Conservation (phyloP, 2,113 vertebrate genomes). For the Sylvilagus bachmani region DNA sequence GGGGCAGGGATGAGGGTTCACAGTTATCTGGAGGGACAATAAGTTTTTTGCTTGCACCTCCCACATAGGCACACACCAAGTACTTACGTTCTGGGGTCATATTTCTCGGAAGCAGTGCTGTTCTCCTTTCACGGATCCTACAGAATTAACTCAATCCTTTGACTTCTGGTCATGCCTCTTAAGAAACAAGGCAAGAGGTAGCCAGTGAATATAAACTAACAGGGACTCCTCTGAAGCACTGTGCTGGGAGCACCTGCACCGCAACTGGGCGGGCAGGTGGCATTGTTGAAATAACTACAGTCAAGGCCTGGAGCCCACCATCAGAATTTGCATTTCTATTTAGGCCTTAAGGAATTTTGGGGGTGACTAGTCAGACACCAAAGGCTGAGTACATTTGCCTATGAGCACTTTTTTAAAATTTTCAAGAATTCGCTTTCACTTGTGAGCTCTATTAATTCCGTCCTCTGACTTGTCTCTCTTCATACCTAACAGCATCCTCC, state of each 20-base stretch:
- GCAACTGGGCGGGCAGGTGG: neutral
- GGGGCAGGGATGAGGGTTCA: neutral
- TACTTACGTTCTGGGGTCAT: neutral
- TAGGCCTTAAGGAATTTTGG: neutral
- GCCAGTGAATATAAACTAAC: neutral
- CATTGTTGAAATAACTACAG: neutral
- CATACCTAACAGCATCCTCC: conserved; percentile 68
- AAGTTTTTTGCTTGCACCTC: neutral
- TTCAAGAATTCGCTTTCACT: conserved; percentile 54
- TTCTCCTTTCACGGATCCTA: neutral
- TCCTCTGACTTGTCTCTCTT: conserved; percentile 68
- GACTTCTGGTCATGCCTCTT: conserved; percentile 35
- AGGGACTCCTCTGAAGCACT: neutral
- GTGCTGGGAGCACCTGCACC: neutral
- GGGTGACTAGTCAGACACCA: neutral
- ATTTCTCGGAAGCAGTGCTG: neutral
- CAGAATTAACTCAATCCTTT: conserved; percentile 1
- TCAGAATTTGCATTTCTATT: neutral
- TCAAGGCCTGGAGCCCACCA: neutral
- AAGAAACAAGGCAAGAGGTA: conserved; percentile 39
- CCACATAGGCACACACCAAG: neutral
- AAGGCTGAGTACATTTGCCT: conserved; percentile 8
- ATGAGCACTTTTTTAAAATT: conserved; percentile 24
- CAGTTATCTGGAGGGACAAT: neutral
- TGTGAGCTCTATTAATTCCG: conserved; percentile 68